phyloP scores from a whole-genome alignment of 1,140 invertebrate genomes.

The Paralvinella palmiformis region DNA sequence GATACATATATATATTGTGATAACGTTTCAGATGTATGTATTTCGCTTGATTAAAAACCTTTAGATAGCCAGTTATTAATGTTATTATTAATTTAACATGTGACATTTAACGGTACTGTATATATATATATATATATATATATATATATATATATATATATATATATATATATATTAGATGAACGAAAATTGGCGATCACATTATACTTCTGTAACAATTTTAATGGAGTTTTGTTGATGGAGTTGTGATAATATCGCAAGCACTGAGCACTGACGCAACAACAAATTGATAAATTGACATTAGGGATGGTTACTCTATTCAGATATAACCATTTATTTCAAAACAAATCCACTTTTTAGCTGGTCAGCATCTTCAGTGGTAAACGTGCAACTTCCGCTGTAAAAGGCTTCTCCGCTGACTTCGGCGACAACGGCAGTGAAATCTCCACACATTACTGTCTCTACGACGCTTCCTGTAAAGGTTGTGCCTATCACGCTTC shows the following conservation, averaged over 20 bases:
- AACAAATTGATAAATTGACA: not conserved
- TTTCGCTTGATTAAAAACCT: no score
- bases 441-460: conserved; percentile 6
- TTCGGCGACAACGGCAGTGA: conserved; percentile 34
- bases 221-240: not conserved
- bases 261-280: not conserved
- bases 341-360: conserved; percentile 34
- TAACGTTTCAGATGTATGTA: no score
- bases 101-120: no score
- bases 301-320: not conserved
- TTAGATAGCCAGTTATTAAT: no score
- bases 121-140: no score
- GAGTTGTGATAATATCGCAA: not conserved
- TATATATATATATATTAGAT: no score
- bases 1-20: no score
- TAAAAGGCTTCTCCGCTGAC: conserved; percentile 40
- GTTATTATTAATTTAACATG: no score
- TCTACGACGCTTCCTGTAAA: conserved; percentile 28
- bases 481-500: conserved; percentile 24
- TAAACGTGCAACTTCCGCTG: conserved; percentile 30
- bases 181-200: not conserved
- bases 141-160: no score
- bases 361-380: conserved; percentile 33
- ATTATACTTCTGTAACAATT: not conserved
- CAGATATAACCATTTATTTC: conserved; percentile 5